Conservation (phyloP, 2,888 invertebrate species). For the Limnephilus lunatus region DNA sequence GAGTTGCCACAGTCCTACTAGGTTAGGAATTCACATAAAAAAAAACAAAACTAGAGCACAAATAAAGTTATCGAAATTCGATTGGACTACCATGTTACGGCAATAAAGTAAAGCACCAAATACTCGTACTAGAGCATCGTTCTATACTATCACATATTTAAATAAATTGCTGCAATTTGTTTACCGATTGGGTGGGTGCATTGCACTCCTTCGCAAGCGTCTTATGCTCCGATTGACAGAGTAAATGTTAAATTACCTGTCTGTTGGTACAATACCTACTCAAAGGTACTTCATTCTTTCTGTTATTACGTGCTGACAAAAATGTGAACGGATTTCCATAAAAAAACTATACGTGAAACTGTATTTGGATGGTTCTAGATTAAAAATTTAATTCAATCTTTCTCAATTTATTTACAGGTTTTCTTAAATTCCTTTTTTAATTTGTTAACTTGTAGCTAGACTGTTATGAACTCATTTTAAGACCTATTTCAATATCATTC, state of each 20-base stretch:
- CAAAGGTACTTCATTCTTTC: background rate
- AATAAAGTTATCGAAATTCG: background rate
- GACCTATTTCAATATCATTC: too few species aligned
- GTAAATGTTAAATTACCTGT: slow-evolving; percentile 2
- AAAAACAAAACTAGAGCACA: too few species aligned
- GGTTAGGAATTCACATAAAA: too few species aligned
- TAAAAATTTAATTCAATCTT: too few species aligned
- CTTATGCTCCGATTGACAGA: background rate
- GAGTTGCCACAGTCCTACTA: too few species aligned
- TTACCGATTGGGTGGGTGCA: background rate
- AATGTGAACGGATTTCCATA: background rate
- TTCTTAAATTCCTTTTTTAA: too few species aligned
- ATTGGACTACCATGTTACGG: background rate
- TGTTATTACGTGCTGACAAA: background rate
- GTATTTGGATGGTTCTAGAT: too few species aligned
- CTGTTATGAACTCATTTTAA: too few species aligned
- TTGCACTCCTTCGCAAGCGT: slow-evolving; percentile 2
- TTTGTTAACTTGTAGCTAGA: too few species aligned
- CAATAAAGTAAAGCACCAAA: background rate
- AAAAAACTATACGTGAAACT: background rate
- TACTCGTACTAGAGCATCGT: background rate
- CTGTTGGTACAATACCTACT: background rate
- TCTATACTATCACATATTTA: background rate
- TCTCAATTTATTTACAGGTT: too few species aligned
- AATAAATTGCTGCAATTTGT: background rate